Conservation (phyloP, 2,797 vertebrate genomes). For the Cyprinella venusta region DNA sequence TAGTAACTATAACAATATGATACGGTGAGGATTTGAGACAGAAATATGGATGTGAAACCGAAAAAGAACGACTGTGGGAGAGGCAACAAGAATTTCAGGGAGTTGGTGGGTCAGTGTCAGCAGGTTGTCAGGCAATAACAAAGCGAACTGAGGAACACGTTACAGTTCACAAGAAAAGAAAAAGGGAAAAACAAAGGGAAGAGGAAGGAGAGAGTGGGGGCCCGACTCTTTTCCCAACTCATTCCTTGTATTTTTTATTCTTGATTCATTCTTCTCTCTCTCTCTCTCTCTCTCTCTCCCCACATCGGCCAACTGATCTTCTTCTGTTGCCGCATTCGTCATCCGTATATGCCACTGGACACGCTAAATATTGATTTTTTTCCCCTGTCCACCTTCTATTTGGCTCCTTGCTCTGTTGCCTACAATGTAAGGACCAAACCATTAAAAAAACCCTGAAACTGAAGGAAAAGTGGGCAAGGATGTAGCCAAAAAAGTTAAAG, state of each 20-base stretch:
- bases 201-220: conserved; percentile 29
- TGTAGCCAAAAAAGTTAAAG: neutral
- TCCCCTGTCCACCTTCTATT: conserved; percentile 7
- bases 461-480: neutral
- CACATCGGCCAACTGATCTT: conserved; percentile 33
- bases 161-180: conserved; percentile 48
- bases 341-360: conserved; percentile 35
- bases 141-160: conserved; percentile 47
- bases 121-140: conserved; percentile 51
- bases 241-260: conserved; percentile 27
- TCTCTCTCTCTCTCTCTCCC: neutral
- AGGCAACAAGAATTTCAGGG: conserved; percentile 26
- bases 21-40: neutral
- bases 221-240: conserved; percentile 14
- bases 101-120: conserved; percentile 44
- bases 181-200: conserved; percentile 40
- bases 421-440: neutral
- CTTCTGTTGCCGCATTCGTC: conserved; percentile 49
- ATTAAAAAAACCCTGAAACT: conserved; percentile 9
- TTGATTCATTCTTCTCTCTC: neutral
- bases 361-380: conserved; percentile 57
- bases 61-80: conserved; percentile 2
- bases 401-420: conserved; percentile 32
- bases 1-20: conserved; percentile 3
- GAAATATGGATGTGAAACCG: neutral